These are phyloP conservation scores for Rhagonycha lutea DNA, from an alignment of 2,888 invertebrate genomes.

Conservation along the genomic window DNA sequence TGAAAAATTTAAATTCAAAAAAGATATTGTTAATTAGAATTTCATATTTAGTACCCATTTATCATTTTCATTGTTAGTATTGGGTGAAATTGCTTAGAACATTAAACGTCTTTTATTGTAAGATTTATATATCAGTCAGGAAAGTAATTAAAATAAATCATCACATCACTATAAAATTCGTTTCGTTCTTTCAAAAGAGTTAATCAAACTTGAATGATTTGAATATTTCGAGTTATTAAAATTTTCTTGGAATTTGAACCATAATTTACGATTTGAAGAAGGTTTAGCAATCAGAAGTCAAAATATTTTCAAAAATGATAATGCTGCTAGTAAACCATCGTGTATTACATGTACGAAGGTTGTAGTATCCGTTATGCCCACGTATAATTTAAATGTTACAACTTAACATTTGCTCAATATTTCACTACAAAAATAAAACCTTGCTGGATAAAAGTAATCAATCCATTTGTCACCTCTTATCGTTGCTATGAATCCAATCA, in stretches of 20 bases:
- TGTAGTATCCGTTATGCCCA: conserved; percentile 18
- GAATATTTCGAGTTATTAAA: neutral
- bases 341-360: conserved; percentile 18
- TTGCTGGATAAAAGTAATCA: neutral
- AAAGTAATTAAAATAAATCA: neutral
- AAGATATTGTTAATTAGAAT: neutral
- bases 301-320: conserved; percentile 11
- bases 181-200: neutral
- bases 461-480: conserved; percentile 11
- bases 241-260: neutral
- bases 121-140: neutral
- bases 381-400: conserved; percentile 20
- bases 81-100: neutral
- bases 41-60: neutral
- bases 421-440: conserved; percentile 13
- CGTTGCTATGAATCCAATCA: neutral
- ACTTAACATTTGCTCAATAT: conserved; percentile 17
- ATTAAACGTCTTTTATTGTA: neutral
- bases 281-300: conserved; percentile 6
- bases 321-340: conserved; percentile 12
- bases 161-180: neutral
- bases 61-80: neutral
- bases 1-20: neutral
- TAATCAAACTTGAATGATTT: neutral
- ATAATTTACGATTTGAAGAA: neutral